Conservation (phyloP, 2,797 vertebrate genomes). For the Spinus olivaceus region DNA sequence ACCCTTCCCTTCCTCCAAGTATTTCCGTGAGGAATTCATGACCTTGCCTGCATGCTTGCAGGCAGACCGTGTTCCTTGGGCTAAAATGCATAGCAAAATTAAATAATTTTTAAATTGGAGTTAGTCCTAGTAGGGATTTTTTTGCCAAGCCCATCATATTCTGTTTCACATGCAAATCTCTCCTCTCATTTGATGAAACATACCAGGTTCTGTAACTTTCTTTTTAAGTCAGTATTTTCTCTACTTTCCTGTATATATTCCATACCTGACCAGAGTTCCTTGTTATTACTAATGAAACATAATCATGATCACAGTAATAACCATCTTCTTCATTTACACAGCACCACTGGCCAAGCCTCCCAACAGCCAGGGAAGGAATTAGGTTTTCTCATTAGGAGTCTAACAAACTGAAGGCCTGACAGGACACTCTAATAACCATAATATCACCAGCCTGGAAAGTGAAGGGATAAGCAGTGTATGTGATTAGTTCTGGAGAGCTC, state of each 20-base stretch:
- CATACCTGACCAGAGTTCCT: neutral
- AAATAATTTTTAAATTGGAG: neutral
- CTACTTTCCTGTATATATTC: neutral
- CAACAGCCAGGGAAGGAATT: neutral
- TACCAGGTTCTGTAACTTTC: neutral
- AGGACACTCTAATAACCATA: neutral
- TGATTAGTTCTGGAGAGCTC: neutral
- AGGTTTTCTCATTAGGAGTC: neutral
- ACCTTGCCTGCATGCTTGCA: neutral
- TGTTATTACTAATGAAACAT: neutral
- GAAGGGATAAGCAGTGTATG: neutral
- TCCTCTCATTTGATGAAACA: neutral
- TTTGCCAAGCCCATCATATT: neutral
- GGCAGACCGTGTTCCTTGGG: neutral
- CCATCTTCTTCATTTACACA: neutral
- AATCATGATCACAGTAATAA: conserved; percentile 5
- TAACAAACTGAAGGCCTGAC: neutral
- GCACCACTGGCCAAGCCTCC: conserved; percentile 1
- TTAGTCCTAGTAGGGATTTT: neutral
- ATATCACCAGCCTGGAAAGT: neutral
- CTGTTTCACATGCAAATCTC: neutral
- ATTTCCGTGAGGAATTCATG: neutral
- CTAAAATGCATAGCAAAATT: neutral
- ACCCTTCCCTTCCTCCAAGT: neutral
- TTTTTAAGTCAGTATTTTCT: neutral